A percentile compares a stretch with the other conserved stretches of the same genome.
These are phyloP conservation scores for Drosophila trichaetosa DNA, from an alignment of 2,888 invertebrate species.

Conservation along the genomic window DNA sequence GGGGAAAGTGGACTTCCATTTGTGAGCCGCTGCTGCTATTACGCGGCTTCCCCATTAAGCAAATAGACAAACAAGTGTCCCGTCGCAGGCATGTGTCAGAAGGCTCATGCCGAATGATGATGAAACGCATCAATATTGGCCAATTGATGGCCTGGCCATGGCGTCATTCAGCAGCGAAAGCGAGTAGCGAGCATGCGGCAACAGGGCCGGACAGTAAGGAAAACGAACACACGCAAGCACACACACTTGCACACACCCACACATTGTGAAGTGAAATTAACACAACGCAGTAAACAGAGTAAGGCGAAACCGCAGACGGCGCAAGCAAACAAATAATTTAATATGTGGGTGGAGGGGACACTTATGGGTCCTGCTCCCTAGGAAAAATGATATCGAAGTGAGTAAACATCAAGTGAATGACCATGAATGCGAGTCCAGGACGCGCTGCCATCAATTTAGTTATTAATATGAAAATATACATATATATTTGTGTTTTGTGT, in stretches of 20 bases:
- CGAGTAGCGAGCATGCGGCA: constrained; percentile 6
- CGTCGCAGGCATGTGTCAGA: constrained; percentile 8
- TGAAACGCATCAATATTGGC: constrained; percentile 34
- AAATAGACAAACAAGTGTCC: constrained; percentile 63
- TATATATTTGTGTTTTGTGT: constrained; percentile 9
- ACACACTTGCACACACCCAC: constrained; percentile 4
- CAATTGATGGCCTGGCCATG: constrained; percentile 24
- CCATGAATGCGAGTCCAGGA: constrained; percentile 43
- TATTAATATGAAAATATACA: constrained; percentile 11
- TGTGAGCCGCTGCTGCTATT: constrained; percentile 35
- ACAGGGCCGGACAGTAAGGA: constrained; percentile 12
- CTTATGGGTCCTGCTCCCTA: constrained; percentile 30
- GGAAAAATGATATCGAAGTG: constrained; percentile 77
- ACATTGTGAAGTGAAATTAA: constrained; percentile 54
- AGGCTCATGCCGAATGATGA: constrained; percentile 24
- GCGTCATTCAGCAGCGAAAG: constrained; percentile 40
- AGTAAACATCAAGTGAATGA: constrained; percentile 63
- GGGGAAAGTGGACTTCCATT: constrained; percentile 47
- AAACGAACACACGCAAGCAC: neutral
- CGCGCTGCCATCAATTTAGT: constrained; percentile 35
- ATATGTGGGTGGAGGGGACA: constrained; percentile 17
- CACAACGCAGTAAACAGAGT: constrained; percentile 32
- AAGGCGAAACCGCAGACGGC: constrained; percentile 17
- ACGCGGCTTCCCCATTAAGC: constrained; percentile 27
- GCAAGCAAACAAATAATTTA: constrained; percentile 50